Evolutionary conservation across 2,797 vertebrate species (phyloP), one percentile per base, ranked within the genome.

Genomic region (Tangara arthus): DNA sequence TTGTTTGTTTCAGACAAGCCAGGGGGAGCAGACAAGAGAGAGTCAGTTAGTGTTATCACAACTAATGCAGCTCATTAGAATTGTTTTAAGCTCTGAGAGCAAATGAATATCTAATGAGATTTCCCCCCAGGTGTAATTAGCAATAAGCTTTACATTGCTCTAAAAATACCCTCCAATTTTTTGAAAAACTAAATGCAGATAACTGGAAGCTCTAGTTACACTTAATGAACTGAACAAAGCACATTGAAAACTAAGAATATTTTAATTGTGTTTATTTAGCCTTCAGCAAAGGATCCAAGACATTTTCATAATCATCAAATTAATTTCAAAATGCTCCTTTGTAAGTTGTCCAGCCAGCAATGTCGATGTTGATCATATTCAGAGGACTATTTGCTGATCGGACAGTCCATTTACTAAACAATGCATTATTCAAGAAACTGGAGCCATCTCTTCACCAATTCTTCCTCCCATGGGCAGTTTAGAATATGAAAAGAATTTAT

Each of bases 81-180:
- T 95, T 96, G 94, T 96, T 96, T 97, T 96, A 97, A 97, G 96
- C 92, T 97, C 94, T 85, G 87, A 96, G 96, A 97, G 65, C 93
- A 96, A 94, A 95, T 73, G 93, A 95, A 96, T 97, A 96, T 91
- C 97, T 98, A 97, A 55, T 87, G 94, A 96, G 97, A 97, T 97
- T 95, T 96, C 95, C 97, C 97, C 97, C 97, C 97, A 97, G 97
- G 97, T 97, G 96, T 96, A 97, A 97, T 98, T 97, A 96, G 96
- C 90, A 92, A 95, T 96, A 96, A 97, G 96, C 96, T 95, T 96
- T 96, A 96, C 97, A 96, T 69, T 73, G 95, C 94, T 96, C 97
- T 97, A 97, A 98, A 97, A 97, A 97, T 96, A 97, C 95, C 69
- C 93, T 95, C 89, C 72, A 69, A 84, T 97, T 96, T 97, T 95